A percentile compares a stretch with the other conserved stretches of the same genome.
phyloP scores from a whole-genome alignment of 2,888 invertebrate species.

The Oxyteleia sp. region DNA sequence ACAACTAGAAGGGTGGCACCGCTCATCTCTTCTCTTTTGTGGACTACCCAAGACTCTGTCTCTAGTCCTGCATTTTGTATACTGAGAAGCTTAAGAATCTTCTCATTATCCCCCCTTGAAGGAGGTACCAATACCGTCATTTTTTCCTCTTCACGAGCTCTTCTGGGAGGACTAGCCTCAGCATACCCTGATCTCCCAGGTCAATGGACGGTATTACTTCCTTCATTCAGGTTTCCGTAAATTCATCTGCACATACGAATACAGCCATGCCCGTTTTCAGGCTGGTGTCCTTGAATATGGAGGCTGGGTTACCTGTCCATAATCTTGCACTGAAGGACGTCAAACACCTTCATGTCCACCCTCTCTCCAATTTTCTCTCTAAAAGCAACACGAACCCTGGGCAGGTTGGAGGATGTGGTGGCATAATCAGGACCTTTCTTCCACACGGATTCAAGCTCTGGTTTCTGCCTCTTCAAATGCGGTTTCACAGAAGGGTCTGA shows the following conservation, averaged over 20 bases:
- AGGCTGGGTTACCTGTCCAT: conserved; percentile 4
- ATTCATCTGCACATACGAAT: conserved; percentile 24
- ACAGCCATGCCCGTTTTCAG: neutral
- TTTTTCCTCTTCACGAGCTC: conserved; percentile 29
- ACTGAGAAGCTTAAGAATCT: neutral
- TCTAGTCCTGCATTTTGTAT: neutral
- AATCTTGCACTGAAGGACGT: neutral
- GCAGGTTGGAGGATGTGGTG: neutral
- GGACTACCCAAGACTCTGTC: neutral
- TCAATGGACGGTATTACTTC: neutral
- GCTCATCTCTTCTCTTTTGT: neutral
- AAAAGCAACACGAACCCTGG: neutral
- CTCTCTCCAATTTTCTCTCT: neutral
- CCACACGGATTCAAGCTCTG: neutral
- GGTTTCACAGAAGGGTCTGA: neutral
- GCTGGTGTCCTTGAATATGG: neutral
- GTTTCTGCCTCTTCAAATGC: neutral
- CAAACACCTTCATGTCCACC: conserved; percentile 7
- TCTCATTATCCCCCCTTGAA: neutral
- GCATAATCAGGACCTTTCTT: conserved; percentile 1
- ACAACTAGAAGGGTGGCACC: neutral
- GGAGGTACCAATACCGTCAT: conserved; percentile 5
- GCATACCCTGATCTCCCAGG: conserved; percentile 10
- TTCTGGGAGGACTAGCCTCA: conserved; percentile 1
- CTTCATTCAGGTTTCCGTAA: conserved; percentile 8